A percentile compares a stretch with the other conserved stretches of the same genome.
These are phyloP conservation scores for Oreochromis tanganicae DNA, from an alignment of 2,113 vertebrate species.

Conservation along the genomic window DNA sequence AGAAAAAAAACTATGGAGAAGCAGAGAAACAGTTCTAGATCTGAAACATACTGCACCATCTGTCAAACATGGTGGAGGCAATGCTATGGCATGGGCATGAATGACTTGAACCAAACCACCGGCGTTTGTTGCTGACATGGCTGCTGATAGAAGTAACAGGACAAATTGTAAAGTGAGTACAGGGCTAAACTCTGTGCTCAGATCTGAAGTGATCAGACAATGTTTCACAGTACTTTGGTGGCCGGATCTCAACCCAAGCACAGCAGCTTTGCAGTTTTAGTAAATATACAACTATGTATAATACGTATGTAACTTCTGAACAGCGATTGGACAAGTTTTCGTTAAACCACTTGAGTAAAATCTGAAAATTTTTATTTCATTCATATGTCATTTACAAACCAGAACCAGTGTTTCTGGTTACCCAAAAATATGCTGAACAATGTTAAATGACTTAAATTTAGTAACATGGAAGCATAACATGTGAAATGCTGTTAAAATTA, in stretches of 20 bases:
- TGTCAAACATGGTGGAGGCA: neutral
- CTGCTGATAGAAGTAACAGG: neutral
- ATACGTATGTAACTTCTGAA: rapidly evolving
- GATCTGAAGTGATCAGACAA: neutral
- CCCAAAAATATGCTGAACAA: neutral
- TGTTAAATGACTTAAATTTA: neutral
- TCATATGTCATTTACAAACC: neutral
- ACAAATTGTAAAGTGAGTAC: neutral
- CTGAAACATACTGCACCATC: neutral
- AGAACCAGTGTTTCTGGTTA: neutral
- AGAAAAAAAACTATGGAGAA: neutral
- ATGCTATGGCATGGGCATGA: neutral
- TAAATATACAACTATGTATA: neutral
- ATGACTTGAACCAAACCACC: neutral
- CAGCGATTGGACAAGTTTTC: neutral
- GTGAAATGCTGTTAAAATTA: neutral
- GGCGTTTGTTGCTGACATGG: neutral
- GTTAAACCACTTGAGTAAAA: neutral
- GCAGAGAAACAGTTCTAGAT: neutral
- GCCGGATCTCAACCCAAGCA: neutral
- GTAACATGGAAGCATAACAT: neutral
- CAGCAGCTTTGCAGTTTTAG: neutral
- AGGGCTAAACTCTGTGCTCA: neutral
- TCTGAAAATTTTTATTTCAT: neutral
- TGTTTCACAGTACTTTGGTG: neutral